Base-by-base conservation (phyloP, 1,140 invertebrate species). In the Drosophila trapezifrons region DNA sequence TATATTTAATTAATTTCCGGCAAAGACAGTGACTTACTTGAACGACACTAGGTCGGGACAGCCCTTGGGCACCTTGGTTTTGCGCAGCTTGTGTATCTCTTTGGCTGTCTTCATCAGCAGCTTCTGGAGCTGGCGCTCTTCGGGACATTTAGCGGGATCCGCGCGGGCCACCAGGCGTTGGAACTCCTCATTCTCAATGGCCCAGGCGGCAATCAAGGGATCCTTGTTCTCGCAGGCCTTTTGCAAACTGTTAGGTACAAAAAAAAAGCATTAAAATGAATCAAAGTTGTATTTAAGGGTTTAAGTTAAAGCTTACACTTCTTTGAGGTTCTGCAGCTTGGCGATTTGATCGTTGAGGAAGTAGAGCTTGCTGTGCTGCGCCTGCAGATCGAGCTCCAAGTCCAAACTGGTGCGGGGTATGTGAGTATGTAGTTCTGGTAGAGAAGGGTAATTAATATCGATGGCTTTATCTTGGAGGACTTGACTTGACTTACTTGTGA, bases 21-120 rank as follows among this genome's bases (percentile, higher is more conserved):
- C 9, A 29, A 3, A 9, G 8, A 22, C 3, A 17, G 27, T 29
- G 1, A 95, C 96, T 95, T 93, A 98, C 97, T 97, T 98, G 93
- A 99, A 98, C 20, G 97, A 97, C 77, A 97, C 96, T 63, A 98
- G 93, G 92, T 98, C 97, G 1, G 97, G 97, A 91, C 97, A 96
- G 58, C 97, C 96, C 76, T 96, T 96, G n/a, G 96, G 96, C 76
- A 96, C 96, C 81, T 97, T 96, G 29, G 96, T 97, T 92, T 97
- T 96, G 60, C 97, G 93, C 46, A 99, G 92, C 76, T 97, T 96
- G 91, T 98, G 98, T 66, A 98, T 97, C 92, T 98, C 97, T 81
- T 96, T 95, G 52, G 96, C 97, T 4, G 97, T 97, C 92, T 96
- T 96, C 92, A 96, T 95, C 37, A 98, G 92, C 91, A 98, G 95